Conservation (phyloP, 2,797 vertebrate genomes). For the Peromyscus eremicus region DNA sequence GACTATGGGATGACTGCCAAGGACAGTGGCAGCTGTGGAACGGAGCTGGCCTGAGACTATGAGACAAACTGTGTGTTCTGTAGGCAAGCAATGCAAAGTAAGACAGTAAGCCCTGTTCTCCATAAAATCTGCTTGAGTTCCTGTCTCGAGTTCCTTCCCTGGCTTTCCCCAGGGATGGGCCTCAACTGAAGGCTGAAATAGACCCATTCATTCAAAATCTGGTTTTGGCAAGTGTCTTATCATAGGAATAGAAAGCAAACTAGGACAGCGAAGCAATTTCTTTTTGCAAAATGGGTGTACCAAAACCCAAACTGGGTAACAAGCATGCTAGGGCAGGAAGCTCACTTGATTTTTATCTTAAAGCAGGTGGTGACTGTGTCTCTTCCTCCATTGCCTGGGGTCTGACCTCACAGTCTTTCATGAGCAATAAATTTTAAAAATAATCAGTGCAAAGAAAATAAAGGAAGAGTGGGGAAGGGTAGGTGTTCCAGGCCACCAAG, state of each 20-base stretch:
- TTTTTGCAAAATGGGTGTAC: background rate
- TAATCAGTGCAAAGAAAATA: background rate
- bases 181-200: background rate
- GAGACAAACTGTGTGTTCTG: background rate
- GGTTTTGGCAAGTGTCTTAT: background rate
- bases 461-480: background rate
- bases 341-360: background rate
- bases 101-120: background rate
- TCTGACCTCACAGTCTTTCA: background rate
- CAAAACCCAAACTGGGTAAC: background rate
- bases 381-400: background rate
- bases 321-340: background rate
- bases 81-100: background rate
- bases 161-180: background rate
- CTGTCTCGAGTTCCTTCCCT: background rate
- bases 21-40: background rate
- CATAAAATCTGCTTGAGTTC: background rate
- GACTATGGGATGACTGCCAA: background rate
- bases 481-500: background rate
- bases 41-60: background rate
- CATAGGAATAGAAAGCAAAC: background rate
- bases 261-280: background rate
- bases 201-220: background rate
- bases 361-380: background rate
- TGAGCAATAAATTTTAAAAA: background rate